A percentile compares a stretch with the other conserved stretches of the same genome.
phyloP scores from a whole-genome alignment of 2,113 vertebrate species.

The Ardeotis arabs region DNA sequence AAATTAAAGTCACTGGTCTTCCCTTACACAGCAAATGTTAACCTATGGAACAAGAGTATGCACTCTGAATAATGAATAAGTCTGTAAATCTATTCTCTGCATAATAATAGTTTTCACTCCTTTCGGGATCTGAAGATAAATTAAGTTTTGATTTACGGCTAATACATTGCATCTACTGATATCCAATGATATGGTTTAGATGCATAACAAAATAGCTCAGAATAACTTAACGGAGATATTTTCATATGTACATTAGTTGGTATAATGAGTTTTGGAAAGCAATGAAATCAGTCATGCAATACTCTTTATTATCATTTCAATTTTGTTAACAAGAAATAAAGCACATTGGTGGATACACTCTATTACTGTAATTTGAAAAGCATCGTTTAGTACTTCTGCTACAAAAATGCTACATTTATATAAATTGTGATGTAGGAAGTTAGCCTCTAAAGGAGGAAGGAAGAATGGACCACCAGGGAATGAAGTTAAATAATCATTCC shows the following conservation, averaged over 20 bases:
- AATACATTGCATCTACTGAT: background rate
- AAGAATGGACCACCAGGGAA: background rate
- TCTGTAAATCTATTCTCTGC: background rate
- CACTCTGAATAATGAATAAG: background rate
- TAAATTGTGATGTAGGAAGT: background rate
- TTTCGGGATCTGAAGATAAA: background rate
- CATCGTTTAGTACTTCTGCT: background rate
- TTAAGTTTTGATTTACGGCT: background rate
- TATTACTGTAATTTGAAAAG: background rate
- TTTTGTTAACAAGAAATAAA: conserved; percentile 7
- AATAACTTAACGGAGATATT: background rate
- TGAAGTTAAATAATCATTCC: background rate
- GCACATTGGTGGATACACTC: background rate
- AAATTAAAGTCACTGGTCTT: background rate
- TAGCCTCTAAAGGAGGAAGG: background rate
- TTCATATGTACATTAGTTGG: background rate
- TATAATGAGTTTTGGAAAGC: background rate
- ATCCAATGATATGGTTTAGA: background rate
- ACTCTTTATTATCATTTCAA: background rate
- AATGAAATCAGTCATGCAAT: background rate
- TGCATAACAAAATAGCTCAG: background rate
- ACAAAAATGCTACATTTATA: background rate
- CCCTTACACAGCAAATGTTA: background rate
- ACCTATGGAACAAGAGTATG: background rate
- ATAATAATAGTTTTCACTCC: background rate